Base-by-base conservation (phyloP, 2,797 vertebrate genomes). In the Tolypeutes matacus region DNA sequence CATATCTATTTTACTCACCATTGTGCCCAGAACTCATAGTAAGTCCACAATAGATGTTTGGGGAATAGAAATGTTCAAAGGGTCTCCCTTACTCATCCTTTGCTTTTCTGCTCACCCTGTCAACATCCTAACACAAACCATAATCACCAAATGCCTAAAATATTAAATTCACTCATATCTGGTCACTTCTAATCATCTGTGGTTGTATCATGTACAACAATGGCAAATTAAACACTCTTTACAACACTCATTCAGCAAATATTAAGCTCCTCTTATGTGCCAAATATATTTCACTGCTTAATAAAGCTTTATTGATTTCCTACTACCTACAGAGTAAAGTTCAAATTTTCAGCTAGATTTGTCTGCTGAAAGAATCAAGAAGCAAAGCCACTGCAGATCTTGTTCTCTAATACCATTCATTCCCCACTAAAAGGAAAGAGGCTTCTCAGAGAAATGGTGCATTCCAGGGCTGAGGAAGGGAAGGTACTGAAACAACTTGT, bases 321-420 rank as follows among this genome's bases (percentile, higher is more conserved):
- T 82, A 60, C 65, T 88, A 49, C 18, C 51, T 81, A 91, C 2
- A 95, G 60, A 93, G 78, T 72, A 72, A 89, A 80, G 65, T 75
- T 95, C 75, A 91, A 76, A 86, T 7, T 89, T 92, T 92, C 42
- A 81, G 51, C 31, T 56, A 70, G 23, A 89, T 51, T 72, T 93
- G 18, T 91, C 69, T 82, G 8, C 60, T 77, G 36, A 67, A 94
- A 82, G 27, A 93, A 96, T 87, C 39, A 93, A 94, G 65, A 86
- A 85, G 34, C 25, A 91, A 91, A 87, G 23, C 12, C 62, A 94
- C 51, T 31, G 34, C 34, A 91, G 64, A 69, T 15, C 62, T 84
- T 90, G 51, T 17, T 78, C 31, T 87, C 53, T 81, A 78, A 93
- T 86, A 90, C n/a, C 39, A 84, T 42, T 91, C 39, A 84, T 42